Base-by-base conservation (phyloP, 2,113 vertebrate genomes). In the Himantopus leucocephalus region DNA sequence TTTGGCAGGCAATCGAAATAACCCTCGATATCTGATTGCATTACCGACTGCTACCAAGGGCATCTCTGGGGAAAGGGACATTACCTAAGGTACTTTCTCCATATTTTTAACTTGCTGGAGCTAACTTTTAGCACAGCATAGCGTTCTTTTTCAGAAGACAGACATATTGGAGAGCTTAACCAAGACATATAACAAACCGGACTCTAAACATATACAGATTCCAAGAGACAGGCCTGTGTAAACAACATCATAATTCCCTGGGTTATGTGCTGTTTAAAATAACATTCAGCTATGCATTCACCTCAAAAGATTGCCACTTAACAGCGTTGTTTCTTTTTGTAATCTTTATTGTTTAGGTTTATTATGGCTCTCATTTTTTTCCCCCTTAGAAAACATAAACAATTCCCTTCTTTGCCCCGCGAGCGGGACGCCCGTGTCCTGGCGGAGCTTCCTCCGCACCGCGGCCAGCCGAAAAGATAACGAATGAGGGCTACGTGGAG, bases 1-100 rank as follows among this genome's bases (percentile, higher is more conserved):
- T 98, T 98, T 98, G 97, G 97, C 97, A 98, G 96, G 91, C 97
- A 95, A 77, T 92, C n/a, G 93, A 97, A 98, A 92, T 94, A 97
- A 93, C 96, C 95, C 96, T 96, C 92, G 94, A 96, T 97, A 97
- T 97, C 96, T 97, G 96, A 97, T 97, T 98, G 96, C 91, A 78
- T 97, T 97, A 96, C 90, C 67, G 95, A 97, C 97, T 93, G 92
- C 97, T 96, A 97, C 94, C 95, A 96, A 96, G 93, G 67, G 55
- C 90, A 95, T 92, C 97, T 97, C 96, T 94, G 63, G 96, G 94
- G 94, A 96, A 60, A 96, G 80, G 88, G 91, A 92, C 91, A 64
- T 94, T 95, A 98, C 95, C 98, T 95, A 96, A 98, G 95, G 90
- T 96, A 91, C 77, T 94, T 94, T 80, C 53, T 95, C 93, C 6